Conservation (phyloP, 37 sponge, comb jelly and placozoan species). For the Halichondria panicea region DNA sequence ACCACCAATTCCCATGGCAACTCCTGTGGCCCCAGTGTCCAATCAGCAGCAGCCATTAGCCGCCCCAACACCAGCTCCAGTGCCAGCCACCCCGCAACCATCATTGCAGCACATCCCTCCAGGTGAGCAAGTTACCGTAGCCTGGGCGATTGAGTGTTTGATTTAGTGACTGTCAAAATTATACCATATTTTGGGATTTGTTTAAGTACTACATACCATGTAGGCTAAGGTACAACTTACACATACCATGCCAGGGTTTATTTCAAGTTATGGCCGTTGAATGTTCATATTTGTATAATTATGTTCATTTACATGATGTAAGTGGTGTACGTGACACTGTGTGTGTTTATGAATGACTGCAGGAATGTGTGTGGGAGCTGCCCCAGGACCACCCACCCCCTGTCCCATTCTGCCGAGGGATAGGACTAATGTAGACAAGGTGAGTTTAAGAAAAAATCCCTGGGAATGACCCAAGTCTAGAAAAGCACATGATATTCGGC, state of each 20-base stretch:
- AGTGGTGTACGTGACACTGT: background rate
- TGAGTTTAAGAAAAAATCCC: too few species aligned
- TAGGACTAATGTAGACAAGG: constrained; percentile 63
- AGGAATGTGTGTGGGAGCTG: constrained; percentile 52
- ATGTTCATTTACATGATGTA: background rate
- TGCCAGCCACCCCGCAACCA: constrained; percentile 1
- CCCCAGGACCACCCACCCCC: constrained; percentile 70
- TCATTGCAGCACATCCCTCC: constrained; percentile 31
- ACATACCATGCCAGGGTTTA: too few species aligned
- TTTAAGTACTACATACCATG: too few species aligned
- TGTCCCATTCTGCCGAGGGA: constrained; percentile 60
- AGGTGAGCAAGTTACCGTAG: constrained; percentile 2
- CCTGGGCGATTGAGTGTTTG: too few species aligned
- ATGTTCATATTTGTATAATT: background rate
- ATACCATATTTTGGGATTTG: too few species aligned
- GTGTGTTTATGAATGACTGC: background rate
- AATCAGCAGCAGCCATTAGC: background rate
- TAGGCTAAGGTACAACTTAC: too few species aligned
- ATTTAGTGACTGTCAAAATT: too few species aligned
- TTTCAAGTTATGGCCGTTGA: too few species aligned
- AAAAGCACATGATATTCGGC: too few species aligned
- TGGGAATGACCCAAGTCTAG: too few species aligned
- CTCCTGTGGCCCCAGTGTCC: background rate
- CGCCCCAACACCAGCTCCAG: background rate
- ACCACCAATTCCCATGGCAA: background rate